Conservation (phyloP, 2,113 vertebrate genomes). For the Channa argus region DNA sequence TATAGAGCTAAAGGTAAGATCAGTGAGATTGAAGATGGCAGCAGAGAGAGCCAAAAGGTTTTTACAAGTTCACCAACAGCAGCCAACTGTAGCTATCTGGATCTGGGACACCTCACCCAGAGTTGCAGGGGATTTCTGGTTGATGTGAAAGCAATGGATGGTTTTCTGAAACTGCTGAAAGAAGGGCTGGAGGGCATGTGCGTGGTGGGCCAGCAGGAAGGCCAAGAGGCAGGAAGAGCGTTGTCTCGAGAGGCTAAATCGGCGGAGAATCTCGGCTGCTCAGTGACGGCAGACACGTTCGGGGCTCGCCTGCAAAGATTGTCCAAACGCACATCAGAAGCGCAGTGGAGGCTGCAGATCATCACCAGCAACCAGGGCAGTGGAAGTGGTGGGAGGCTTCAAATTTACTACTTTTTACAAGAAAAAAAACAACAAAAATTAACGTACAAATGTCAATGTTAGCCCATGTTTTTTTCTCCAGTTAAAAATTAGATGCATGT, state of each 20-base stretch:
- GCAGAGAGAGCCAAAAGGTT: slow-evolving; percentile 34
- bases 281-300: slow-evolving; percentile 84
- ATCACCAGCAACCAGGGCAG: slow-evolving; percentile 87
- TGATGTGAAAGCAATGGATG: slow-evolving; percentile 86
- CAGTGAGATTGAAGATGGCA: background rate
- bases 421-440: background rate
- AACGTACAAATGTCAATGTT: too few species aligned
- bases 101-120: slow-evolving; percentile 86
- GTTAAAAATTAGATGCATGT: too few species aligned
- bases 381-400: slow-evolving; percentile 79
- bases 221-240: slow-evolving; percentile 71
- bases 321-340: slow-evolving; percentile 93
- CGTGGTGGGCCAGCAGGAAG: slow-evolving; percentile 81
- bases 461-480: too few species aligned
- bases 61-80: slow-evolving; percentile 7
- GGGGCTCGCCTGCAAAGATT: slow-evolving; percentile 85
- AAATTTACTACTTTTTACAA: background rate
- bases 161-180: slow-evolving; percentile 90
- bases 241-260: slow-evolving; percentile 77
- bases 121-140: slow-evolving; percentile 88
- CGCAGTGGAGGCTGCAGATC: slow-evolving; percentile 95
- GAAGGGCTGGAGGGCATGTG: slow-evolving; percentile 89
- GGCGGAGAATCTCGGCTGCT: slow-evolving; percentile 84
- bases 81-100: slow-evolving; percentile 65
- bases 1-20: slow-evolving; percentile 3